These are phyloP conservation scores for Drosophila tristis DNA, from an alignment of 1,140 invertebrate species.

Conservation along the genomic window DNA sequence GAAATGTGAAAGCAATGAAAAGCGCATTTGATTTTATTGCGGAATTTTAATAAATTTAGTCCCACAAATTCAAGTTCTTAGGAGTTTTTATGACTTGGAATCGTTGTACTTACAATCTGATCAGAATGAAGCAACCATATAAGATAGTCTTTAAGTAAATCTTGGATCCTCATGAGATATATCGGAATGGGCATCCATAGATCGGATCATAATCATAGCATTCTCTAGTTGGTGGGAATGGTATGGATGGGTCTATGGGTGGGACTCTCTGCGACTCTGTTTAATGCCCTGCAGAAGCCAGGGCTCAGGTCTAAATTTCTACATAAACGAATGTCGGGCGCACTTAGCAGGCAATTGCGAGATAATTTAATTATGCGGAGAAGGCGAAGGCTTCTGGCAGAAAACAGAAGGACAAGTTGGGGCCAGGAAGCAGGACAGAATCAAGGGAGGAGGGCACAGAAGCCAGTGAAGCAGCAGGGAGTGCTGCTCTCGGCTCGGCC, in stretches of 20 bases:
- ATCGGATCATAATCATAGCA: neutral
- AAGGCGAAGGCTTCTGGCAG: constrained; percentile 28
- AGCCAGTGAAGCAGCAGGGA: neutral
- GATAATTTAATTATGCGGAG: constrained; percentile 75
- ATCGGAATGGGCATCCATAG: too few species aligned
- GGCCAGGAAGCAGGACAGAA: constrained; percentile 4
- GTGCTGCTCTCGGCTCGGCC: neutral
- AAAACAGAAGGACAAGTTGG: too few species aligned
- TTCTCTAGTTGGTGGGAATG: neutral
- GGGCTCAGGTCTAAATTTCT: constrained; percentile 39
- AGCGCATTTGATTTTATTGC: too few species aligned
- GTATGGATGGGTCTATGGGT: neutral
- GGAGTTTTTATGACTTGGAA: too few species aligned
- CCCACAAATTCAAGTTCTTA: too few species aligned
- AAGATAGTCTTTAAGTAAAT: too few species aligned
- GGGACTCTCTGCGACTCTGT: constrained; percentile 7
- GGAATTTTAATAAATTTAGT: too few species aligned
- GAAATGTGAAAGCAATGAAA: neutral
- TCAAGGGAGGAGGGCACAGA: neutral
- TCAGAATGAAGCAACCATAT: too few species aligned
- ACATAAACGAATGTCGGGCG: constrained; percentile 68
- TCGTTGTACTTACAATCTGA: too few species aligned
- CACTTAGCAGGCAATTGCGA: constrained; percentile 80
- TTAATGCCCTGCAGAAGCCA: constrained; percentile 57
- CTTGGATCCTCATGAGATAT: too few species aligned